phyloP scores from a whole-genome alignment of 35 echinoderm and acorn worm species.

The Patiria miniata region DNA sequence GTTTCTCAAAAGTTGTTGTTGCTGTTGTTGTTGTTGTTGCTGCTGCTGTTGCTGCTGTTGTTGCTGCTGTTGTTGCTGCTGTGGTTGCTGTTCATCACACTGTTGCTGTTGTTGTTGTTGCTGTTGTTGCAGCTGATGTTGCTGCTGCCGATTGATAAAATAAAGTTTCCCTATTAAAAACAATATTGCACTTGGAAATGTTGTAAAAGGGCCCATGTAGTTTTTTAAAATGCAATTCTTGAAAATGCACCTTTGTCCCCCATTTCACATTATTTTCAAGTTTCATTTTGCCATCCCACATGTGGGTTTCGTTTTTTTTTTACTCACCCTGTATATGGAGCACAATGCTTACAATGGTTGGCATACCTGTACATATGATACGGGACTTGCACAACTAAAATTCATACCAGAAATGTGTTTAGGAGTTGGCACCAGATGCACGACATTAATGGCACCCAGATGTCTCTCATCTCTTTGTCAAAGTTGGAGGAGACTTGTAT shows the following conservation, averaged over 20 bases:
- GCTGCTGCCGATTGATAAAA: not conserved
- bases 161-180: not conserved
- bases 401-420: too few species aligned
- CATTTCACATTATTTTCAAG: not conserved
- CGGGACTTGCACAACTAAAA: too few species aligned
- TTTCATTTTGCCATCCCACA: too few species aligned
- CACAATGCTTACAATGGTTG: too few species aligned
- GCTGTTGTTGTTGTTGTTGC: conserved; percentile 6
- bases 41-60: not conserved
- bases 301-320: too few species aligned
- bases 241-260: not conserved
- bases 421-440: not conserved
- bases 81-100: not conserved
- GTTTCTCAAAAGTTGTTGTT: not conserved
- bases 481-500: too few species aligned
- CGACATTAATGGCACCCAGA: not conserved
- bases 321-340: too few species aligned
- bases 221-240: too few species aligned
- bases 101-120: not conserved
- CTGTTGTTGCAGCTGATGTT: conserved; percentile 8
- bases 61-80: conserved; percentile 8
- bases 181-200: not conserved
- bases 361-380: too few species aligned
- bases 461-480: too few species aligned
- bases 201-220: too few species aligned